Base-by-base conservation (phyloP, 2,113 vertebrate genomes). In the Neopipo cinnamomea region DNA sequence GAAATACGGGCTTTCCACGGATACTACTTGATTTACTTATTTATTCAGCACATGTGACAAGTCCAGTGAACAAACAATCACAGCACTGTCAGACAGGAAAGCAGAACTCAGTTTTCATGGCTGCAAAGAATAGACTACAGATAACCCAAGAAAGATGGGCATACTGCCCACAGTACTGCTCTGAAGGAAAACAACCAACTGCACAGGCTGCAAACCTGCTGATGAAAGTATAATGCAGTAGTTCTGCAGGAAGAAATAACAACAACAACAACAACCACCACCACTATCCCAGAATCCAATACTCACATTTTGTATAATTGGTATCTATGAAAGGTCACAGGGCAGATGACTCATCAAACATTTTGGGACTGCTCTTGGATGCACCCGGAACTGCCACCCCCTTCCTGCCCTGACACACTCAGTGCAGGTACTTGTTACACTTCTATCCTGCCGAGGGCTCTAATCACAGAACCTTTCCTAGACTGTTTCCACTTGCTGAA, bases 71-170 rank as follows among this genome's bases (percentile, higher is more conserved):
- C 7, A 23, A 91, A 96, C 88, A 94, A 95, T 33, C 75, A 53
- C 33, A 35, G 59, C 14, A 90, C 35, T 96, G 92, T 96, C 27
- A 44, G 42, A 86, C 23, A 94, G 85, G 82, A 85, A 91, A 80
- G 76, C 42, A 72, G 44, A 76, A 85, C 73, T 82, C 63, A 80
- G 67, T 58, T 84, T 88, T 88, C 79, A 84, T 5, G 61, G 59
- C 82, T 83, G 59, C 52, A 68, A 77, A 95, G 85, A 93, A 81
- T 41, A 86, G 70, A n/a, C 75, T 86, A 90, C 79, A 94, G 85
- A 94, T 74, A 93, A 67, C 16, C 71, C 67, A 58, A 93, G 39
- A 49, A 85, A 73, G 63, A 95, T 30, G 79, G 93, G 95, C 91
- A 61, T 33, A 28, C 37, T 91, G 94, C 86, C 85, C 88, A 71